A percentile compares a stretch with the other conserved stretches of the same genome.
phyloP scores from a whole-genome alignment of 2,113 vertebrate genomes.

The Numenius arquata region DNA sequence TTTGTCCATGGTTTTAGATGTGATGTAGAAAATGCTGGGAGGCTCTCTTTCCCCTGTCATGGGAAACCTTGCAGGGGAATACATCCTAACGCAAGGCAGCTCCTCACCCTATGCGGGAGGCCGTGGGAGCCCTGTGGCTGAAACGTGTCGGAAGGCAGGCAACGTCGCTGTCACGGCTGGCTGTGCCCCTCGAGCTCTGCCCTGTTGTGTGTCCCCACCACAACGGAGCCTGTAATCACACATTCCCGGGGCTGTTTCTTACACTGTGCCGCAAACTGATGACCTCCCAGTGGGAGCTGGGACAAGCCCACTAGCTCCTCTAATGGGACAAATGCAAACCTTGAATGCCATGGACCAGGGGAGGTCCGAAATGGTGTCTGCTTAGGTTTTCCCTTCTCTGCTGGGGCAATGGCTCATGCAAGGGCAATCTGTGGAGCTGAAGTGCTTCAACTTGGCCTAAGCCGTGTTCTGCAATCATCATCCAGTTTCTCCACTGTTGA shows the following conservation, averaged over 20 bases:
- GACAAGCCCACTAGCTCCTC: neutral
- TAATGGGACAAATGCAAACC: neutral
- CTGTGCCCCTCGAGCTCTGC: fast-evolving
- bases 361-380: neutral
- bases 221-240: fast-evolving
- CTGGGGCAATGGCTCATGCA: neutral
- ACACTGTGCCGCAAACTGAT: neutral
- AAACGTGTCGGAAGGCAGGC: fast-evolving
- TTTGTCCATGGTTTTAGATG: neutral
- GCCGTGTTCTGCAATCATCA: fast-evolving
- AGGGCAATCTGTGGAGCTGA: neutral
- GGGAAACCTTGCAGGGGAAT: neutral
- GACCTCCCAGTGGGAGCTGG: neutral
- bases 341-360: neutral
- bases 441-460: neutral
- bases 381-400: neutral
- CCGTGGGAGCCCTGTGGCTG: fast-evolving
- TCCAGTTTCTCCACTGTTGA: neutral
- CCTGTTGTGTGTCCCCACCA: neutral
- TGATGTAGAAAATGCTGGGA: neutral
- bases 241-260: fast-evolving
- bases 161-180: fast-evolving
- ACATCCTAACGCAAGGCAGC: neutral
- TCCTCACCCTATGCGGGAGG: fast-evolving
- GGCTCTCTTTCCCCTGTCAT: neutral